phyloP scores from a whole-genome alignment of 2,113 vertebrate species.

The Pongo pygmaeus region DNA sequence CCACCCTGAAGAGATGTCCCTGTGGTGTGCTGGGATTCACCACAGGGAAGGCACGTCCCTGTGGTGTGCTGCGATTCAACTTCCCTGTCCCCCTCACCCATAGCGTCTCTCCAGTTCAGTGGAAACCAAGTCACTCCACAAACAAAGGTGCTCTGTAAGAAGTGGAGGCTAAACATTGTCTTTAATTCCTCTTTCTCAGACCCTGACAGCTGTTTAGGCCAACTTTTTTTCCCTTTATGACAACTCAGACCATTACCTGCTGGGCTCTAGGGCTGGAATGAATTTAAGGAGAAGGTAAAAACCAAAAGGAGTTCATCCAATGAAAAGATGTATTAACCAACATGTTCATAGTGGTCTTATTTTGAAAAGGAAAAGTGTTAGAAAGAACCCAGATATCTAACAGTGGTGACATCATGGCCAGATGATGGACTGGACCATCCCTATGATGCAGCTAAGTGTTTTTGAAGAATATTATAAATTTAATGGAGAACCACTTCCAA shows the following conservation, averaged over 20 bases:
- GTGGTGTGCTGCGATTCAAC: background rate
- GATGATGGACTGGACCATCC: background rate
- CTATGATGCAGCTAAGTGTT: background rate
- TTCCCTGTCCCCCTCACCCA: background rate
- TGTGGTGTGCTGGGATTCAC: background rate
- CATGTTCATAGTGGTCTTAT: background rate
- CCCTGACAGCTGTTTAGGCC: background rate
- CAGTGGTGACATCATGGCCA: background rate
- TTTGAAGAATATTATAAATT: background rate
- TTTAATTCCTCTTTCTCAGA: background rate
- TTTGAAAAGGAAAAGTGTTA: conserved; percentile 28
- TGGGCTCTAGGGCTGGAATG: background rate
- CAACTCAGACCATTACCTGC: background rate
- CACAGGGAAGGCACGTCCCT: accelerated
- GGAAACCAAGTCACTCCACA: background rate
- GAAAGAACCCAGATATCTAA: background rate
- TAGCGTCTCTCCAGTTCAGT: background rate
- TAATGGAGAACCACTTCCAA: background rate
- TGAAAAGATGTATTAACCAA: background rate
- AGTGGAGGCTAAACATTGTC: background rate
- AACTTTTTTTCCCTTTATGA: background rate
- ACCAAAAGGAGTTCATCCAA: background rate
- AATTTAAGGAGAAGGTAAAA: conserved; percentile 17
- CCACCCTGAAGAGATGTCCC: background rate
- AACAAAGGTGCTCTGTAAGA: background rate